These are phyloP conservation scores for Eurosta solidaginis DNA, from an alignment of 1,140 invertebrate species.

Conservation along the genomic window DNA sequence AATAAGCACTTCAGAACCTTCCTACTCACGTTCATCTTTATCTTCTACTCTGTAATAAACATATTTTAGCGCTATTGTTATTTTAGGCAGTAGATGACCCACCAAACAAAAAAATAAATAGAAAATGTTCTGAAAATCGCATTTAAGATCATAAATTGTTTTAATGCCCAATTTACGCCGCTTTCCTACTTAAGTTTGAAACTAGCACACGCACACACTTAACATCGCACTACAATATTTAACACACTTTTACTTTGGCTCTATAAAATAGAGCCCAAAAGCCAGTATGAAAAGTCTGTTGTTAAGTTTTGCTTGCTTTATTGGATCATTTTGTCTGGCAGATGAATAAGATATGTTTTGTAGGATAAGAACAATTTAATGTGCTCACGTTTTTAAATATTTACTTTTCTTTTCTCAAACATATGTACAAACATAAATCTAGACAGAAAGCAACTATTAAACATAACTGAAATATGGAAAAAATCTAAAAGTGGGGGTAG, in stretches of 20 bases:
- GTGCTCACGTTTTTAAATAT: not conserved
- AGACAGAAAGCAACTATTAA: too few relatives aligned
- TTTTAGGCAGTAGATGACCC: too few relatives aligned
- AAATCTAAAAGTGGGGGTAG: too few relatives aligned
- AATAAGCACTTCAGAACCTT: not conserved
- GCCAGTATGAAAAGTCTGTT: not conserved
- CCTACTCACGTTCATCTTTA: not conserved
- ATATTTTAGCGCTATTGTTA: not conserved
- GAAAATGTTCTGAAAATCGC: too few relatives aligned
- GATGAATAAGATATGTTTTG: not conserved
- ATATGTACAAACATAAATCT: not conserved
- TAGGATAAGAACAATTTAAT: not conserved
- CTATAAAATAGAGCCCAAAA: too few relatives aligned
- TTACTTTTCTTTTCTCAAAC: not conserved
- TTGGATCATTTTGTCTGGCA: not conserved
- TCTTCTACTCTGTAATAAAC: not conserved
- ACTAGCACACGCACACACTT: not conserved
- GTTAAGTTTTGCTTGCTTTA: not conserved
- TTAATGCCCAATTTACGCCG: not conserved
- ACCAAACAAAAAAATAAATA: too few relatives aligned
- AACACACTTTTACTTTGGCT: not conserved
- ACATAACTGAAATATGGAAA: too few relatives aligned
- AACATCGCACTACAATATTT: too few relatives aligned
- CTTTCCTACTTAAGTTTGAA: not conserved
- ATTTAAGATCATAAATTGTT: constrained; percentile 2